Evolutionary conservation across 2,113 vertebrate species (phyloP).

Genomic region (Dasypus novemcinctus): DNA sequence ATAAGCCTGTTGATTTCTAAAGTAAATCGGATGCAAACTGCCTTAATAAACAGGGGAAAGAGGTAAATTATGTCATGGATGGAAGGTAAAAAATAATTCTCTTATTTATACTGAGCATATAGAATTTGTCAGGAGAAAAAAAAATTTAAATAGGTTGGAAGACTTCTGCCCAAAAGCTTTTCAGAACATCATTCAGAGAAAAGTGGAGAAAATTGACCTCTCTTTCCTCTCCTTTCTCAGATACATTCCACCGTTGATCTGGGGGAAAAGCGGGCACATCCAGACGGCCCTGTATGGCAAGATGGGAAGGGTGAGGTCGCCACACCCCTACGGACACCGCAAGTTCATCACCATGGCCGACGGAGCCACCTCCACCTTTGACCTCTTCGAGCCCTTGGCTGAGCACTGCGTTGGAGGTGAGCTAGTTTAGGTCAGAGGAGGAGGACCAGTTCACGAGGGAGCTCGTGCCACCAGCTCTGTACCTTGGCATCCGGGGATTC

Average conservation of each 20-base stretch:
- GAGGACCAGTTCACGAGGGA: neutral
- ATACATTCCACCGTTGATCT: slow-evolving; percentile 96
- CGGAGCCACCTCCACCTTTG: slow-evolving; percentile 96
- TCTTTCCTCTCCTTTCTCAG: slow-evolving; percentile 81
- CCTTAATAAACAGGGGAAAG: neutral
- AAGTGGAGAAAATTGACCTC: slow-evolving; percentile 19
- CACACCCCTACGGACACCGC: slow-evolving; percentile 92
- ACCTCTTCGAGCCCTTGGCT: slow-evolving; percentile 94
- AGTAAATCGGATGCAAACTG: neutral
- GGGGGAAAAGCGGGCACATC: slow-evolving; percentile 98
- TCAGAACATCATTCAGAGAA: neutral
- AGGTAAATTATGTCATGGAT: neutral
- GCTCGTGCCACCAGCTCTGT: neutral
- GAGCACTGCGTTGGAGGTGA: slow-evolving; percentile 96
- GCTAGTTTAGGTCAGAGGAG: neutral
- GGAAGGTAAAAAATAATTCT: neutral
- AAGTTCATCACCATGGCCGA: slow-evolving; percentile 97
- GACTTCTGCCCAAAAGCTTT: neutral
- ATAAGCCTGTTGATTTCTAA: neutral
- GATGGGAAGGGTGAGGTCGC: slow-evolving; percentile 94
- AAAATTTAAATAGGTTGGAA: neutral
- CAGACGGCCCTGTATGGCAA: slow-evolving; percentile 98
- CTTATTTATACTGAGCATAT: neutral
- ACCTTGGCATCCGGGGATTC: fast-evolving
- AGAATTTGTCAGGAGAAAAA: neutral